Evolutionary conservation across 2,888 invertebrate genomes (phyloP).

Genomic region (Parasteatoda lunata): DNA sequence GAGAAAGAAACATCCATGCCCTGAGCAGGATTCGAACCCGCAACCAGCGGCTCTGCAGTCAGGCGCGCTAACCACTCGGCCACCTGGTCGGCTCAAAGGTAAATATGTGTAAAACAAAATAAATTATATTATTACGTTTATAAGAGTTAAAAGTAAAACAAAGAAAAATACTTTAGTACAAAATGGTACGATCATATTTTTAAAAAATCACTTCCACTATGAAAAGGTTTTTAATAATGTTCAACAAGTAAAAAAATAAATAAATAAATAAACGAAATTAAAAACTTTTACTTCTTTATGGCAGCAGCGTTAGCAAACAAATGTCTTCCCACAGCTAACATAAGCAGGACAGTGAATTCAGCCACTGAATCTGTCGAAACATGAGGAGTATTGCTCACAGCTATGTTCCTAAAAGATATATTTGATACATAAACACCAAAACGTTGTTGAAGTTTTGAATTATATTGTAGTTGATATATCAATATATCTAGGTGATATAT

Average conservation of each 20-base stretch:
- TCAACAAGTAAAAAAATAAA: too few relatives aligned
- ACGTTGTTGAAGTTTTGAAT: not conserved
- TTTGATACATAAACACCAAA: not conserved
- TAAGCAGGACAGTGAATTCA: conserved; percentile 88
- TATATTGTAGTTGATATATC: not conserved
- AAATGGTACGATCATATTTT: not conserved
- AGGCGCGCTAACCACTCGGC: too few relatives aligned
- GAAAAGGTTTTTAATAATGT: too few relatives aligned
- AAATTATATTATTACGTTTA: too few relatives aligned
- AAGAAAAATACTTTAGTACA: not conserved
- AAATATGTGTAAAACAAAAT: too few relatives aligned
- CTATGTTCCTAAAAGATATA: conserved; percentile 80
- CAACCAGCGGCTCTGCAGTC: too few relatives aligned
- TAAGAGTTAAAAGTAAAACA: not conserved
- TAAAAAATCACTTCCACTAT: too few relatives aligned
- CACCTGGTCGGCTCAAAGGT: too few relatives aligned
- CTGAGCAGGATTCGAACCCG: too few relatives aligned
- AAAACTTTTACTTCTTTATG: conserved; percentile 69
- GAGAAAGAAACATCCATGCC: too few relatives aligned
- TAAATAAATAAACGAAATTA: too few relatives aligned
- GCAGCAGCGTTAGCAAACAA: conserved; percentile 83
- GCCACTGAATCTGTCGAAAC: conserved; percentile 92
- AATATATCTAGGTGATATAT: too few relatives aligned
- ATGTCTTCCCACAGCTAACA: conserved; percentile 87
- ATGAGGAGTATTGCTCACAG: conserved; percentile 90